Evolutionary conservation across 1,140 invertebrate genomes (phyloP).

Genomic region (Euborellia annulipes): DNA sequence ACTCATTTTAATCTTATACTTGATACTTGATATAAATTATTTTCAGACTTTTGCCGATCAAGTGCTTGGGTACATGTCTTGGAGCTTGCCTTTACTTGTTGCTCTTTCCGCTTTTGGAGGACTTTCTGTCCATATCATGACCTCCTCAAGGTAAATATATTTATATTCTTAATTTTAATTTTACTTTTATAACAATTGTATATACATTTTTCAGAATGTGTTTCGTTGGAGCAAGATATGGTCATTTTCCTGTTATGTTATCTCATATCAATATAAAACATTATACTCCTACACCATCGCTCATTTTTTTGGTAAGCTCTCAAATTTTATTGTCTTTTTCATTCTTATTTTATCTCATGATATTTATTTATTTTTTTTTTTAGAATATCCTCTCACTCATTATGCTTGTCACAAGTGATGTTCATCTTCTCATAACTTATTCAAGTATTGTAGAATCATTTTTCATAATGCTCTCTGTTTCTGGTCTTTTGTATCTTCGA

Average conservation of each 20-base stretch:
- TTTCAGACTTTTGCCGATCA: constrained; percentile 63
- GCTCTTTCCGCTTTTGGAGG: constrained; percentile 78
- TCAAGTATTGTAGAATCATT: constrained; percentile 84
- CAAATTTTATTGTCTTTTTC: constrained; percentile 19
- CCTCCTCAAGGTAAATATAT: constrained; percentile 44
- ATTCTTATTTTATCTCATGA: constrained; percentile 59
- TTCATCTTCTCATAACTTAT: constrained; percentile 87
- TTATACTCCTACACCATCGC: constrained; percentile 76
- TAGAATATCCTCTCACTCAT: constrained; percentile 65
- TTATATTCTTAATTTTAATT: not conserved
- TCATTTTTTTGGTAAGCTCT: constrained; percentile 72
- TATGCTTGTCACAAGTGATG: constrained; percentile 66
- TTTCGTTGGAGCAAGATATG: constrained; percentile 82
- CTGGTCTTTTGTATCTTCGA: constrained; percentile 73
- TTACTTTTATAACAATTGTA: not conserved
- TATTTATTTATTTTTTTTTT: constrained; percentile 25
- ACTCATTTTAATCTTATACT: not conserved
- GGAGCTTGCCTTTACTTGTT: constrained; percentile 78
- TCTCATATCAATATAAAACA: constrained; percentile 72
- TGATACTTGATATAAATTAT: not conserved
- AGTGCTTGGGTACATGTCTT: constrained; percentile 58
- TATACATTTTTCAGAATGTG: constrained; percentile 39
- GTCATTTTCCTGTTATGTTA: constrained; percentile 74
- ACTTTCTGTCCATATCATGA: constrained; percentile 76
- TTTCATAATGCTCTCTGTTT: constrained; percentile 80